Conservation (phyloP, 1,140 invertebrate species). For the Limonius californicus region DNA sequence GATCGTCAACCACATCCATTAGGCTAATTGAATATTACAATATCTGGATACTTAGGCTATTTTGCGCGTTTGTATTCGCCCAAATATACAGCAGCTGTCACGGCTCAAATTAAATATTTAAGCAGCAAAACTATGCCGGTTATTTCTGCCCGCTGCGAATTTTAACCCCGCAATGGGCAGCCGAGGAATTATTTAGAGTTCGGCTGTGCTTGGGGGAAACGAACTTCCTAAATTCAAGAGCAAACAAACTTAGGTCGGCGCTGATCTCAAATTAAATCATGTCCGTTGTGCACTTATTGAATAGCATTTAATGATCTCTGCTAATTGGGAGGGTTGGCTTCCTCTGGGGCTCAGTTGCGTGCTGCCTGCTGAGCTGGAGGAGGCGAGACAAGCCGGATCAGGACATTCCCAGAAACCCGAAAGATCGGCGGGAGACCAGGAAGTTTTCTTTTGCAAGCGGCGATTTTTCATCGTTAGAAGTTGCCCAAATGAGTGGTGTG, state of each 20-base stretch:
- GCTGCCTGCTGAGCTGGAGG: not conserved
- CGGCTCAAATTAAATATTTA: not conserved
- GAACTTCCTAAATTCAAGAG: too few species aligned
- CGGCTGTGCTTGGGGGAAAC: too few species aligned
- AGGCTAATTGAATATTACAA: constrained; percentile 4
- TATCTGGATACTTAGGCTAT: not conserved
- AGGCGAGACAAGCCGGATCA: not conserved
- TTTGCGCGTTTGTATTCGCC: too few species aligned
- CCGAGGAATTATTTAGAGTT: too few species aligned
- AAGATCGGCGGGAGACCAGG: not conserved
- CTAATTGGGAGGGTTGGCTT: not conserved
- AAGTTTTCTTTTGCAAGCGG: not conserved
- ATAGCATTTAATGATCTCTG: constrained; percentile 2
- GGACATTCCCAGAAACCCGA: not conserved
- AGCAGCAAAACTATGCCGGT: too few species aligned
- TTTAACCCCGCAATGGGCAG: too few species aligned
- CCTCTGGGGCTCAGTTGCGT: not conserved
- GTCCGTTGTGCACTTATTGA: not conserved
- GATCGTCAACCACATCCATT: constrained; percentile 8
- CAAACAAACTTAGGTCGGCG: not conserved
- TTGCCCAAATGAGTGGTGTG: not conserved
- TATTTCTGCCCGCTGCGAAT: too few species aligned
- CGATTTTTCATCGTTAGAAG: not conserved
- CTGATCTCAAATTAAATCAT: not conserved
- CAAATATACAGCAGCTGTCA: too few species aligned